phyloP scores from a whole-genome alignment of 2,797 vertebrate genomes.

The Enteromius thamalakanensis region DNA sequence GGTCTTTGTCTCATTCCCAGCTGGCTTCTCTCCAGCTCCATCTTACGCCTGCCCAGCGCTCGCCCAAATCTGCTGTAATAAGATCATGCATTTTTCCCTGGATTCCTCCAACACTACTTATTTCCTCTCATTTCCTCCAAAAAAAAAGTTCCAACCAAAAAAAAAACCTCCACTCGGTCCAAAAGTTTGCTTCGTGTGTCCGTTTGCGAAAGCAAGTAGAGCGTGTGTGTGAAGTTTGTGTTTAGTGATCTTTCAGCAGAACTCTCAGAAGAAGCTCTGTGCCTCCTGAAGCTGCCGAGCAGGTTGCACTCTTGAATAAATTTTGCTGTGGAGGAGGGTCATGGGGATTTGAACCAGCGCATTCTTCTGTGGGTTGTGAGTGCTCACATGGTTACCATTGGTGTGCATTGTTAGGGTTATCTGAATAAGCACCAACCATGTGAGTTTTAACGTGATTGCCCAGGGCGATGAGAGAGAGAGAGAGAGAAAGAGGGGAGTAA shows the following conservation, averaged over 20 bases:
- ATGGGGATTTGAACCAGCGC: conserved; percentile 93
- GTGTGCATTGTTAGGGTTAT: conserved; percentile 90
- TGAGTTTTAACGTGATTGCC: conserved; percentile 89
- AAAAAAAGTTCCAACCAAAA: conserved; percentile 1
- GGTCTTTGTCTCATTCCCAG: conserved; percentile 68
- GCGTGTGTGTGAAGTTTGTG: conserved; percentile 61
- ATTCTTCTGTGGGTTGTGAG: conserved; percentile 96
- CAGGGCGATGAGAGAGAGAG: conserved; percentile 78
- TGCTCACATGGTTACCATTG: conserved; percentile 98
- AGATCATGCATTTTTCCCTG: conserved; percentile 45
- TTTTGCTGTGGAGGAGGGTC: conserved; percentile 83
- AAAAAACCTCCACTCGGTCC: background rate
- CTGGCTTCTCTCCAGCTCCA: conserved; percentile 70
- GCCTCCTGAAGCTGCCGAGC: conserved; percentile 81
- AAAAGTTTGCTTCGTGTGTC: conserved; percentile 29
- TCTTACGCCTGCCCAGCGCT: conserved; percentile 53
- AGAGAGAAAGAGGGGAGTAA: conserved; percentile 69
- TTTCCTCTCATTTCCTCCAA: conserved; percentile 38
- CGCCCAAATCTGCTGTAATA: conserved; percentile 53
- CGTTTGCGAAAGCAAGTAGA: background rate
- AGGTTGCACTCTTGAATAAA: conserved; percentile 93
- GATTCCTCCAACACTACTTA: conserved; percentile 38
- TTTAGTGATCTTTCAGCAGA: conserved; percentile 78
- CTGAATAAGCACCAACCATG: conserved; percentile 94
- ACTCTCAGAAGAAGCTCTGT: conserved; percentile 78